Base-by-base conservation (phyloP, 2,888 invertebrate genomes). In the Pristionchus fissidentatus region DNA sequence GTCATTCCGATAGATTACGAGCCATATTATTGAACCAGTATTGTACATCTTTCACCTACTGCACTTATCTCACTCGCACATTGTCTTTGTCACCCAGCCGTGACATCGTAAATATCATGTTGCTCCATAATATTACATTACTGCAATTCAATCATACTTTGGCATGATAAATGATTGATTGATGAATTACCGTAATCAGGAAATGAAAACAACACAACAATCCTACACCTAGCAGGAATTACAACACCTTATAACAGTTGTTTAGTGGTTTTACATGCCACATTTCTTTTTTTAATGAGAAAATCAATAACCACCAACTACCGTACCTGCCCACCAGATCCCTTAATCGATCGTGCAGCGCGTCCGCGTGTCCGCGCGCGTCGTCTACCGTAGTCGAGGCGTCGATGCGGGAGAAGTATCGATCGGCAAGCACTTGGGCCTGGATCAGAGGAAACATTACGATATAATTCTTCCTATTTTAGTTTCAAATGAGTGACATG, bases 291-390 rank as follows among this genome's bases (percentile, higher is more conserved):
- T n/a, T 29, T 15, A 62, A 62, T 15, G n/a, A n/a, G n/a, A n/a
- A 41, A 38, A 10, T 15, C 7, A 73, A 19, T 35, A 73, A 32
- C 19, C 22, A 19, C 38, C 43, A 19, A 26, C 19, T 81, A 41
- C 55, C 62, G 41, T 35, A 82, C 82, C 82, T 82, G 46, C 82
- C 82, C 26, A 82, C 46, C 26, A 82, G 82, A 38, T 70, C 70
- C 13, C 52, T 43, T 3, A 82, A 15, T 38, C 66, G 15, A 38
- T 66, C 66, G 52, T 82, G 82, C 49, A 82, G 82, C n/a, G 22
- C 35, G 26, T 82, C 82, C 19, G 82, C 66, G 13, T 82, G 70
- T 32, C n/a, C 70, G 66, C 82, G 66, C 2, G 82, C 82, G 13
- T 66, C 82, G 38, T 82, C 82, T 32, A 82, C 82, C 13, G 82